A percentile compares a stretch with the other conserved stretches of the same genome.
Evolutionary conservation across 2,888 invertebrate genomes (phyloP).

Genomic region (Heteromyza rotundicornis): DNA sequence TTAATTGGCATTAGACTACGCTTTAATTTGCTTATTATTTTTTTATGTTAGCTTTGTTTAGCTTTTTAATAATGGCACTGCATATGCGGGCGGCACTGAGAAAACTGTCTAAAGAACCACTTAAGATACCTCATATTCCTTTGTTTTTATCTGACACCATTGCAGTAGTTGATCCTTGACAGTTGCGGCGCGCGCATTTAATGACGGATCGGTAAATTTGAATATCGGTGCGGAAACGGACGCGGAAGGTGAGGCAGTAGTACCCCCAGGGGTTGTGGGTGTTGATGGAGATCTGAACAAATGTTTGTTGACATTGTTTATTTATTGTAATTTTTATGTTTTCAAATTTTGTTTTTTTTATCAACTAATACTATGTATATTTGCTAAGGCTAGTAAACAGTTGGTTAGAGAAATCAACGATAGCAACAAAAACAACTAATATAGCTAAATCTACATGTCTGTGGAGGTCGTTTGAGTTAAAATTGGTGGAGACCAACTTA

Average conservation of each 20-base stretch:
- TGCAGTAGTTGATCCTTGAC: slow-evolving; percentile 96
- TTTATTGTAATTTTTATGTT: no score
- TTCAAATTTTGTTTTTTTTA: no score
- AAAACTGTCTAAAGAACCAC: not conserved
- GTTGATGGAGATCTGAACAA: slow-evolving; percentile 77
- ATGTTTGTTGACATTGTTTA: slow-evolving; percentile 59
- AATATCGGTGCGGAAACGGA: slow-evolving; percentile 74
- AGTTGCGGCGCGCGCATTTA: slow-evolving; percentile 90
- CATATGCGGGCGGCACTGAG: not conserved
- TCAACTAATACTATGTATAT: slow-evolving; percentile 19
- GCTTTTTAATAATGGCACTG: not conserved
- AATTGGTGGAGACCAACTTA: not conserved
- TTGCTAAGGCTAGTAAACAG: not conserved
- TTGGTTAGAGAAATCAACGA: not conserved
- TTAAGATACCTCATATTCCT: slow-evolving; percentile 89
- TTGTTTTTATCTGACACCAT: slow-evolving; percentile 97
- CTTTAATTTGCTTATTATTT: not conserved
- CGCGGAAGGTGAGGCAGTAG: slow-evolving; percentile 41
- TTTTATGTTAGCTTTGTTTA: not conserved
- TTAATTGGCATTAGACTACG: no score
- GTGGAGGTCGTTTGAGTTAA: no score
- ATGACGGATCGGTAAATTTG: slow-evolving; percentile 90
- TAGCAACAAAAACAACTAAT: not conserved
- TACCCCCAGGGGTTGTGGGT: slow-evolving; percentile 70
- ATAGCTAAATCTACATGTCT: not conserved